Evolutionary conservation across 2,797 vertebrate species (phyloP), one percentile per base, ranked within the genome.

Genomic region (Uromys caudimaculatus): DNA sequence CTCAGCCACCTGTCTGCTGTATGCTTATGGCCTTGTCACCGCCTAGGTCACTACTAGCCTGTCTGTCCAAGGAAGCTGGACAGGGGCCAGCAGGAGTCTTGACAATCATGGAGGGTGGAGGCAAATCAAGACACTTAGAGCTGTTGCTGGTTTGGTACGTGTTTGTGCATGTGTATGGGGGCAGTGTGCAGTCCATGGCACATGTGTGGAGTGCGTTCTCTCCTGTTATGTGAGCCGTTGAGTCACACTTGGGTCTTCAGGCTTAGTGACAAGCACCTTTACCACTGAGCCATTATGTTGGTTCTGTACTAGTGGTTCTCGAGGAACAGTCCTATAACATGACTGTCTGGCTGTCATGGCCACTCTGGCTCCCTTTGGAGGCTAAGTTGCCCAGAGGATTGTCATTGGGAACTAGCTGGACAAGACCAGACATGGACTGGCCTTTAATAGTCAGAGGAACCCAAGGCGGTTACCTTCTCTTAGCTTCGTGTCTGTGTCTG

Each of bases 11-110:
- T 32, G 29, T 44, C 38, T 52, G 75, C 90, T 7, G 62, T 71
- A 12, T 6, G 6, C 76, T 16, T 10, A 0, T 21, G 23, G 54
- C 64, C 47, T 0, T 11, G n/a, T 71, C 44, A 29, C 29, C 1
- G 0, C 82, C 4, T 0, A 9, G 24, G 50, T 35, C 82, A 54
- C 35, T 21, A 2, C 44, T 52, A 44, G 41, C 60, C 77, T 52
- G 32, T 44, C 24, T 4, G 24, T 56, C 73, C 0, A 0, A 62
- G 67, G 54, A 82, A 35, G 6, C 73, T 4, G 44, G 64, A n/a
- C 24, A 0, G 4, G 8, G 47, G 54, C 38, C 56, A n/a, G 2
- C 32, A 32, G 69, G 69, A 64, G 6, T n/a, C 69, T 64, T 21
- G 14, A 27, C 0, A 5, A 35, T 54, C 1, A 11, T 24, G 47